These are phyloP conservation scores for Bellardia pandia DNA, from an alignment of 2,888 invertebrate species.

Conservation along the genomic window DNA sequence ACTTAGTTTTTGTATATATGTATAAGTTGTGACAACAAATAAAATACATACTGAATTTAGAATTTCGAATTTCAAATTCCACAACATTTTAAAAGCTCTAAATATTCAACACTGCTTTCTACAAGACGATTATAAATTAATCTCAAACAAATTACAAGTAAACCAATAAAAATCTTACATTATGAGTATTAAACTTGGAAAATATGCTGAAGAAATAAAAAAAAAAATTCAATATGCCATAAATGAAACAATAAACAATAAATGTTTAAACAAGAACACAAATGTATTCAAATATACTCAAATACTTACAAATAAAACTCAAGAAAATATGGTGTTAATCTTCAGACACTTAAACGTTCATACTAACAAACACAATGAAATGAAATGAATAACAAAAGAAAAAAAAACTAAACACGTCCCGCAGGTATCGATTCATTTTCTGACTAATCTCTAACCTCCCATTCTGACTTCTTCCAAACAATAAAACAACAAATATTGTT, in stretches of 20 bases:
- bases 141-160: conserved; percentile 20
- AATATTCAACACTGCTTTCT: background rate
- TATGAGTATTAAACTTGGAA: background rate
- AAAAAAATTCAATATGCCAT: background rate
- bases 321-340: conserved; percentile 7
- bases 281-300: background rate
- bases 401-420: background rate
- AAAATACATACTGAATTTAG: background rate
- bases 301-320: background rate
- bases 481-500: conserved; percentile 3
- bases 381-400: background rate
- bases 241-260: background rate
- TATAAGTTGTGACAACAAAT: background rate
- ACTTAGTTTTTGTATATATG: background rate
- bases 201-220: background rate
- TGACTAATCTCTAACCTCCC: conserved; percentile 1
- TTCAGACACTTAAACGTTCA: background rate
- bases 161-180: background rate
- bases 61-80: background rate
- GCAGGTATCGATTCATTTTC: background rate
- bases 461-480: background rate
- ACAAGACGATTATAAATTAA: conserved; percentile 26
- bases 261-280: background rate
- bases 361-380: background rate
- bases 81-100: background rate